A percentile compares a stretch with the other conserved stretches of the same genome.
Evolutionary conservation across 2,113 vertebrate species (phyloP).

Genomic region (Chitala chitala): DNA sequence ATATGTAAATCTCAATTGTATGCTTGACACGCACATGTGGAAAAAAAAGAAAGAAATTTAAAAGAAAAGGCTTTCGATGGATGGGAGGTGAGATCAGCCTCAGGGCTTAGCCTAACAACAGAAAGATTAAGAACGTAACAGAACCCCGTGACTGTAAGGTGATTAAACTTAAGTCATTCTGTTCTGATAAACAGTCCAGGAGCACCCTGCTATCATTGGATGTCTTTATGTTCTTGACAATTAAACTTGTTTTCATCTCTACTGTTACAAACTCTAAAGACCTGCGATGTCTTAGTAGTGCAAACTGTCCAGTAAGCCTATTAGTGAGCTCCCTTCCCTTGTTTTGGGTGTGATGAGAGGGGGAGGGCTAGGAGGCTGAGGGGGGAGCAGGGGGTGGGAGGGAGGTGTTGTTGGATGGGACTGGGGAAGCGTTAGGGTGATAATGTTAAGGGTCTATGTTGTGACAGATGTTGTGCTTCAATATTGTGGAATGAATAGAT

Average conservation of each 20-base stretch:
- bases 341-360: constrained; percentile 39
- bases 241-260: not conserved
- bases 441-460: constrained; percentile 82
- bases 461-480: constrained; percentile 98
- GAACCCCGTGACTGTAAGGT: not conserved
- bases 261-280: constrained; percentile 8
- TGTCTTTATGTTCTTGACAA: constrained; percentile 2
- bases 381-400: not conserved
- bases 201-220: not conserved
- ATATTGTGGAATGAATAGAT: constrained; percentile 99
- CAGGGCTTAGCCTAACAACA: not conserved
- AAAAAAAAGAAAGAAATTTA: not conserved
- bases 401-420: constrained; percentile 7
- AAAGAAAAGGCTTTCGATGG: not conserved
- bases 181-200: constrained; percentile 25
- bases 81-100: not conserved
- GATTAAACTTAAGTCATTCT: constrained; percentile 20
- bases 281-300: constrained; percentile 39
- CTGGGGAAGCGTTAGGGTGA: constrained; percentile 70
- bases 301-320: constrained; percentile 61
- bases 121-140: constrained; percentile 8
- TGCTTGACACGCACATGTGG: not conserved
- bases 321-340: constrained; percentile 61
- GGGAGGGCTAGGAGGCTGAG: not conserved
- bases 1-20: not conserved